A percentile compares a stretch with the other conserved stretches of the same genome.
phyloP scores from a whole-genome alignment of 2,797 vertebrate species.

The Helarctos malayanus region DNA sequence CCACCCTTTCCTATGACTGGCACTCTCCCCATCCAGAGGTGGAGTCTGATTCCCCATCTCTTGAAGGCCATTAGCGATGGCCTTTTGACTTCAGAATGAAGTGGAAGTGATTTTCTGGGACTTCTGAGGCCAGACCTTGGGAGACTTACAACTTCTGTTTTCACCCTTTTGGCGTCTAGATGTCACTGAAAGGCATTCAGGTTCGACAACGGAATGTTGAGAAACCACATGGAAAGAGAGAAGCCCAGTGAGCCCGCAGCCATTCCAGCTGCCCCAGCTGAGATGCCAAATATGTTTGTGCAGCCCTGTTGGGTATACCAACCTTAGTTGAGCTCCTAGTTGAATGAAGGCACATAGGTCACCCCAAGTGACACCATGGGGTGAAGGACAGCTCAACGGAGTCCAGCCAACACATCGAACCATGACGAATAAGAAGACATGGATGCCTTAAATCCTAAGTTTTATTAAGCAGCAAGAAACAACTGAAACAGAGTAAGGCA shows the following conservation, averaged over 20 bases:
- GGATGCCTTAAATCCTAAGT: not conserved
- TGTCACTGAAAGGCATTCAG: not conserved
- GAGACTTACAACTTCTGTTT: not conserved
- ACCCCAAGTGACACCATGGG: conserved; percentile 41
- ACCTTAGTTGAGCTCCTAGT: not conserved
- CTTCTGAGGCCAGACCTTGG: not conserved
- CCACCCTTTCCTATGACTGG: not conserved
- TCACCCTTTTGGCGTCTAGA: not conserved
- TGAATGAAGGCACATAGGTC: not conserved
- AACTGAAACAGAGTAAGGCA: not conserved
- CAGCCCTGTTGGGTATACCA: not conserved
- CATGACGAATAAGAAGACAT: not conserved
- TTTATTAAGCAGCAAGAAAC: conserved; percentile 37
- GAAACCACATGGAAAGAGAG: not conserved
- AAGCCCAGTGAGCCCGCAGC: not conserved
- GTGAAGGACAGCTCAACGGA: not conserved
- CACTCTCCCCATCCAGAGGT: too few relatives aligned
- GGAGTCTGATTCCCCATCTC: not conserved
- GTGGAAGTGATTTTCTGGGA: not conserved
- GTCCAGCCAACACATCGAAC: not conserved
- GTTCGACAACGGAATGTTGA: not conserved
- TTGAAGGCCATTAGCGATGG: not conserved
- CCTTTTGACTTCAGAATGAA: not conserved
- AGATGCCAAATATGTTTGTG: not conserved
- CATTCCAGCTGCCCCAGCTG: not conserved